phyloP scores from a whole-genome alignment of 2,113 vertebrate genomes.

The Halichoerus grypus region DNA sequence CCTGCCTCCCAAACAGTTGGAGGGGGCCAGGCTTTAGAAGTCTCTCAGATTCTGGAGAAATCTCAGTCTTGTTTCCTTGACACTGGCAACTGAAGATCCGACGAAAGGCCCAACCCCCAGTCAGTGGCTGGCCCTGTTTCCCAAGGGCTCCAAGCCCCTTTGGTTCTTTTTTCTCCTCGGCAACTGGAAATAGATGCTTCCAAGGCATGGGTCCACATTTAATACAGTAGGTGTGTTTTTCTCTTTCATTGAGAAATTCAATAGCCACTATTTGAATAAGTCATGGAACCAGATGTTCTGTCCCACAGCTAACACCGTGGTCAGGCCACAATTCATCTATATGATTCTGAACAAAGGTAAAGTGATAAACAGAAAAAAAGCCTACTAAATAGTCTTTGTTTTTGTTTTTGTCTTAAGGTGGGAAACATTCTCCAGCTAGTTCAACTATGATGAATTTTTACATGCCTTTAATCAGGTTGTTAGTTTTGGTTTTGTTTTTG shows the following conservation, averaged over 20 bases:
- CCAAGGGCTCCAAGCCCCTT: not conserved
- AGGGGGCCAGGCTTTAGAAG: not conserved
- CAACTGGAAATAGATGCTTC: constrained; percentile 4
- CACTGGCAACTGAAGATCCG: not conserved
- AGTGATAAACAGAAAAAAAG: not conserved
- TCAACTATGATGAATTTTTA: not conserved
- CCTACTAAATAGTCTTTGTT: not conserved
- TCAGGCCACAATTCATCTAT: not conserved
- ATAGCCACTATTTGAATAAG: not conserved
- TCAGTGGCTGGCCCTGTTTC: not conserved
- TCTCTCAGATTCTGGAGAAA: not conserved
- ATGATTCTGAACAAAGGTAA: not conserved
- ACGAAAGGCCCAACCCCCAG: not conserved
- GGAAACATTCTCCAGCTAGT: not conserved
- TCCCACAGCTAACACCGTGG: not conserved
- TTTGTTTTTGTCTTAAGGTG: not conserved
- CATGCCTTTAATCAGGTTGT: not conserved
- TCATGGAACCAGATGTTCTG: constrained; percentile 24
- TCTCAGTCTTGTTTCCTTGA: not conserved
- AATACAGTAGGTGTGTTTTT: not conserved
- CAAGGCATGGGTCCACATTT: not conserved
- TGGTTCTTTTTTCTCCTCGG: not conserved
- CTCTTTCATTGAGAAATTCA: constrained; percentile 13
- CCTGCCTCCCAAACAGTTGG: not conserved
- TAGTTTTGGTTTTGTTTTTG: constrained; percentile 24